Evolutionary conservation across 2,797 vertebrate species (phyloP), one percentile per base, ranked within the genome.

Genomic region (Esox lucius): DNA sequence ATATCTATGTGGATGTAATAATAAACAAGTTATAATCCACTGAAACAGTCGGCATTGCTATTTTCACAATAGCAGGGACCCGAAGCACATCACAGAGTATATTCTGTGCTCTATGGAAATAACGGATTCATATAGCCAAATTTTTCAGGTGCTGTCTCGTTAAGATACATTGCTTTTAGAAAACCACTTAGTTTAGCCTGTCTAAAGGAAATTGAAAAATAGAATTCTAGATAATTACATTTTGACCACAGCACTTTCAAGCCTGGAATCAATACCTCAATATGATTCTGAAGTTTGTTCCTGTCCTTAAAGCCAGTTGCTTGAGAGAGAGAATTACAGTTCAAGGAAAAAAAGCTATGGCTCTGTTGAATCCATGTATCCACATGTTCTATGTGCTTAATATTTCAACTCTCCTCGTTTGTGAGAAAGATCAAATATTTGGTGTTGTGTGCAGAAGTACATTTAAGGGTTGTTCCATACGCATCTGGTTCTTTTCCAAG

Each of bases 381-480:
- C 87, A 46, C 86, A 76, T 71, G 53, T 42, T 86, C 86, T 83
- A 79, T 80, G 56, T 61, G 70, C 81, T 76, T 79, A 83, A 76
- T 83, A 78, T 89, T 59, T 51, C 67, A 33, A 66, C 79, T 74
- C 86, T 80, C 74, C 51, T 84, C 84, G 74, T 75, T 59, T 81
- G 83, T 48, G 84, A 86, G 79, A 83, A 78, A 84, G 70, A 91
- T 89, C 85, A 88, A 85, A 88, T 87, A 86, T 86, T 86, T 82
- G 72, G 35, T 81, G 75, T 78, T 84, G 61, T 73, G 12, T 74
- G 42, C 74, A 75, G 74, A 85, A 88, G 90, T 83, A 69, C 78
- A 74, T 86, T 86, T 79, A 78, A n/a, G 77, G 53, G 66, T 79
- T 84, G 72, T 85, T 80, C 74, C 78, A 42, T 13, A 59, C 33